Conservation (phyloP, 2,113 vertebrate genomes). For the Falco punctatus region DNA sequence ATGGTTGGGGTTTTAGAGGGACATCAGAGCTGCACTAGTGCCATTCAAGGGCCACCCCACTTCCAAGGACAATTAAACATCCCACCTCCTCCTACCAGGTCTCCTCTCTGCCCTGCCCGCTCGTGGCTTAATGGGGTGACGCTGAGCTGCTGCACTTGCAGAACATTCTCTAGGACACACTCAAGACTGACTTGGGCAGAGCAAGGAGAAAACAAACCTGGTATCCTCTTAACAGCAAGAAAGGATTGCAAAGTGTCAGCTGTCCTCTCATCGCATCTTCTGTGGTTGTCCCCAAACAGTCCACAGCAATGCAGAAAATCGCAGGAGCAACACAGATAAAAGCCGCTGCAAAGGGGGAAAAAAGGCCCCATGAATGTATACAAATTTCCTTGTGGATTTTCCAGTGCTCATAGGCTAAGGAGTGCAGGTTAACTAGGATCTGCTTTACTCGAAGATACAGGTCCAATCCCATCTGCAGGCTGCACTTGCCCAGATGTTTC, state of each 20-base stretch:
- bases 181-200: background rate
- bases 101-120: background rate
- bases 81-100: background rate
- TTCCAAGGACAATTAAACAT: background rate
- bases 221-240: background rate
- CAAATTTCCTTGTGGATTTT: background rate
- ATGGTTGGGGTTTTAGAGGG: background rate
- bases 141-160: background rate
- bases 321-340: background rate
- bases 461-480: background rate
- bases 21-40: background rate
- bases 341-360: background rate
- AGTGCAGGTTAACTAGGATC: background rate
- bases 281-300: background rate
- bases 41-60: background rate
- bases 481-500: background rate
- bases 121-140: fast-evolving
- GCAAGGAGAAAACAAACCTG: background rate
- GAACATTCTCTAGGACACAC: background rate
- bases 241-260: background rate
- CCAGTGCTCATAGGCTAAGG: background rate
- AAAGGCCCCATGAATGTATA: background rate
- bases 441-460: background rate
- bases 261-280: background rate
- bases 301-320: background rate